A percentile compares a stretch with the other conserved stretches of the same genome.
These are phyloP conservation scores for Lycocerus yunnanus DNA, from an alignment of 2,888 invertebrate genomes.

Conservation along the genomic window DNA sequence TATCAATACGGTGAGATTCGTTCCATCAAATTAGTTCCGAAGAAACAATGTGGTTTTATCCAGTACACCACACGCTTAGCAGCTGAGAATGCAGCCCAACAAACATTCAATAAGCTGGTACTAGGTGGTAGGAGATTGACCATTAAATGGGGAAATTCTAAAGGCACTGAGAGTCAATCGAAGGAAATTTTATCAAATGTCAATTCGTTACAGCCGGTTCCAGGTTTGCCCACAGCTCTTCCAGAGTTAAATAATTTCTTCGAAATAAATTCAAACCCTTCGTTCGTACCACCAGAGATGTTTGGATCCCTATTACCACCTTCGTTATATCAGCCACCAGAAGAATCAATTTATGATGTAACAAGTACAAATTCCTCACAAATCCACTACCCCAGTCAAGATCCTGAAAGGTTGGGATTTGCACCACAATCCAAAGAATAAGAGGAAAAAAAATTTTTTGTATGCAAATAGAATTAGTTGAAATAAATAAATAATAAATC, in stretches of 20 bases:
- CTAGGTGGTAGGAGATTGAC: slow-evolving; percentile 83
- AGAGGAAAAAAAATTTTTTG: background rate
- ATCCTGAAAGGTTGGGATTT: slow-evolving; percentile 87
- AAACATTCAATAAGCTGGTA: slow-evolving; percentile 92
- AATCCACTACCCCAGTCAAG: slow-evolving; percentile 95
- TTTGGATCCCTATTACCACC: slow-evolving; percentile 62
- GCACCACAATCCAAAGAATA: slow-evolving; percentile 57
- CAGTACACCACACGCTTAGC: slow-evolving; percentile 91
- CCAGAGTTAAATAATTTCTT: slow-evolving; percentile 72
- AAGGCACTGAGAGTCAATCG: slow-evolving; percentile 68
- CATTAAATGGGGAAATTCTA: slow-evolving; percentile 98
- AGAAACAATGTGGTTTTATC: slow-evolving; percentile 96
- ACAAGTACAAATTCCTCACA: slow-evolving; percentile 10
- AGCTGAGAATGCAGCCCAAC: slow-evolving; percentile 93
- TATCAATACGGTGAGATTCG: slow-evolving; percentile 99
- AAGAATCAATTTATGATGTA: slow-evolving; percentile 49
- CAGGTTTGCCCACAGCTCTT: slow-evolving; percentile 76
- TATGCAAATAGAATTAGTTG: background rate
- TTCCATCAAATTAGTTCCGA: slow-evolving; percentile 85
- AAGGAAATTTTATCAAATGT: slow-evolving; percentile 58
- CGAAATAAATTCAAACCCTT: slow-evolving; percentile 62
- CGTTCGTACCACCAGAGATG: slow-evolving; percentile 60
- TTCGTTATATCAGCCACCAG: slow-evolving; percentile 57
- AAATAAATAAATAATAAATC: background rate
- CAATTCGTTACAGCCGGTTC: slow-evolving; percentile 72